Conservation (phyloP, 1,140 invertebrate species). For the Gyrodactylus salaris region DNA sequence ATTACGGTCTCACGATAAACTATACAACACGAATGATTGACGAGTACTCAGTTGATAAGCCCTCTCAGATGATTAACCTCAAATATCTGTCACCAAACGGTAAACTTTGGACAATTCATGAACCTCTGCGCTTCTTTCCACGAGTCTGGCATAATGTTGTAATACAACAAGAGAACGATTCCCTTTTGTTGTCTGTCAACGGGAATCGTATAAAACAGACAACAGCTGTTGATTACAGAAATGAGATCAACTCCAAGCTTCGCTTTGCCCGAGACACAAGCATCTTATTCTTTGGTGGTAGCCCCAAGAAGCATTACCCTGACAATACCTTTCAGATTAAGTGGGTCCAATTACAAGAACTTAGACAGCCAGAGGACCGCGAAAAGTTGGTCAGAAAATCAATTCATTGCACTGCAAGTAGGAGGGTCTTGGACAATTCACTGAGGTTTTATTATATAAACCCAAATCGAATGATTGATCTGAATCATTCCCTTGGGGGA, state of each 20-base stretch:
- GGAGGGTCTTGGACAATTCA: too few species aligned
- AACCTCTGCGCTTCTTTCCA: background rate
- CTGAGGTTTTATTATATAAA: background rate
- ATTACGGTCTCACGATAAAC: background rate
- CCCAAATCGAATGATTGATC: background rate
- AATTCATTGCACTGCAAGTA: too few species aligned
- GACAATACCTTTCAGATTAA: background rate
- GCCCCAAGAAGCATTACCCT: background rate
- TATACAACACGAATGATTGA: background rate
- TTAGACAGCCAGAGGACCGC: background rate
- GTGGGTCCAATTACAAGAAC: background rate
- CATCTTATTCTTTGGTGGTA: background rate
- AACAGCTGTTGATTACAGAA: background rate
- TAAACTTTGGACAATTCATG: background rate
- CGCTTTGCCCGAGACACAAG: background rate
- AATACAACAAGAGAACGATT: background rate
- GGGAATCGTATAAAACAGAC: background rate
- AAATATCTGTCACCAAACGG: background rate
- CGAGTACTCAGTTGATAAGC: background rate
- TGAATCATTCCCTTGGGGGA: background rate
- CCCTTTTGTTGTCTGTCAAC: background rate
- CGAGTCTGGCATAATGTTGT: background rate
- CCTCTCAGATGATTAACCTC: background rate
- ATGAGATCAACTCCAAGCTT: background rate
- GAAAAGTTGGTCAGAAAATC: background rate